Evolutionary conservation across 1,140 invertebrate genomes (phyloP), one percentile per base, ranked within the genome.

Genomic region (Hylyphantes graminicola): DNA sequence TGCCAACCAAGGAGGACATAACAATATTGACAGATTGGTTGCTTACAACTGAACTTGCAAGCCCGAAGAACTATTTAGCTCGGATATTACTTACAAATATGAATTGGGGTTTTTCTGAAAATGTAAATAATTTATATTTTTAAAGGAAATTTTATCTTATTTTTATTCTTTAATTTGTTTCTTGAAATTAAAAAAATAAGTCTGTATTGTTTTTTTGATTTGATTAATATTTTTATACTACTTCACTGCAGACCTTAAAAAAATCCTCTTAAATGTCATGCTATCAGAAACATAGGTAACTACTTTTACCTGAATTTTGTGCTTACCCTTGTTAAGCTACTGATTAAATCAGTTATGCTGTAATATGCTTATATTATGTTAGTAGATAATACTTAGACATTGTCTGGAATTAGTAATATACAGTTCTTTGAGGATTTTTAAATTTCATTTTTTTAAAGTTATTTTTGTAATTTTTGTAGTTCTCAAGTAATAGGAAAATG

Each of bases 91-190:
- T 78, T 7, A 53, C 51, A 11, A 67, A 78, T 10, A 67, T 78
- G 64, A 78, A 78, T 53, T 78, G 61, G 61, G 53, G 51, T 54
- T 78, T 67, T 67, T 54, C 35, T 15, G 13, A n/a, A 67, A 10
- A 55, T 13, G 76, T 78, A 78, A n/a, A 7, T 50, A 35, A 3
- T 13, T 3, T 15, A 15, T 50, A 48, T 70, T 70, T 50, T 50
- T 50, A 50, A 70, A 50, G 35, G 13, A 70, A 70, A 5, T 17
- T 70, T 48, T 70, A 51, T 21, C 13, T 15, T 4, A 50, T 70
- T 48, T 48, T 70, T 10, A 70, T 70, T 70, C 7, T 70, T 12
- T 48, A 70, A 12, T 50, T 48, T 11, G 19, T 11, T 4, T 4
- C 17, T 11, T 65, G n/a, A 65, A 6, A 65, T 65, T n/a, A 21